These are phyloP conservation scores for Sebastes miniatus DNA, from an alignment of 2,797 vertebrate genomes.

Conservation along the genomic window DNA sequence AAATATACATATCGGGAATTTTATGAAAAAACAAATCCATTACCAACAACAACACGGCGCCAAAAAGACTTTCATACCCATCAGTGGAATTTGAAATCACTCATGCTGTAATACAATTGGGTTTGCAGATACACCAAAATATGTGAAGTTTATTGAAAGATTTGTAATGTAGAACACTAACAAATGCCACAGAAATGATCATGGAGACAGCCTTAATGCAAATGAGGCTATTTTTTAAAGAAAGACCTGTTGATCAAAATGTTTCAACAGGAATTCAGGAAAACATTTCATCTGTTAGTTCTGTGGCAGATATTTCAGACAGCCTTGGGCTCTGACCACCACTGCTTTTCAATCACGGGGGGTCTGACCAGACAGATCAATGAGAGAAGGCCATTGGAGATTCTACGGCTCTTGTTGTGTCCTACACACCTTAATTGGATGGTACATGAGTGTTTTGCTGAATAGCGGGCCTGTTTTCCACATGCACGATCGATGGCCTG, in stretches of 20 bases:
- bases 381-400: slow-evolving; percentile 52
- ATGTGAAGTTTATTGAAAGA: neutral
- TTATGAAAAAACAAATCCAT: neutral
- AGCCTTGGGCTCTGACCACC: slow-evolving; percentile 31
- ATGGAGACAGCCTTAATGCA: slow-evolving; percentile 24
- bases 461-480: slow-evolving; percentile 47
- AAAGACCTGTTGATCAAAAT: slow-evolving; percentile 1
- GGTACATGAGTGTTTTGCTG: slow-evolving; percentile 62
- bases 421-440: slow-evolving; percentile 60
- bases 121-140: slow-evolving; percentile 1
- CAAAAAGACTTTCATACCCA: slow-evolving; percentile 1
- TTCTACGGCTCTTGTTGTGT: slow-evolving; percentile 44
- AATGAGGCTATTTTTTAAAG: slow-evolving; percentile 20
- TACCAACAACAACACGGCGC: neutral
- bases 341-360: slow-evolving; percentile 50
- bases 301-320: slow-evolving; percentile 20
- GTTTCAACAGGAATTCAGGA: neutral
- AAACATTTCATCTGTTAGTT: neutral
- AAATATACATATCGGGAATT: slow-evolving; percentile 34
- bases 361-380: slow-evolving; percentile 55
- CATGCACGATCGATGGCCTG: slow-evolving; percentile 58
- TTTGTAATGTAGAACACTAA: slow-evolving; percentile 6
- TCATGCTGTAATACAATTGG: slow-evolving; percentile 16
- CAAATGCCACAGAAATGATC: slow-evolving; percentile 4
- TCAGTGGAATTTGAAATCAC: slow-evolving; percentile 28